Evolutionary conservation across 2,797 vertebrate genomes (phyloP).

Genomic region (Chiroxiphia lanceolata): DNA sequence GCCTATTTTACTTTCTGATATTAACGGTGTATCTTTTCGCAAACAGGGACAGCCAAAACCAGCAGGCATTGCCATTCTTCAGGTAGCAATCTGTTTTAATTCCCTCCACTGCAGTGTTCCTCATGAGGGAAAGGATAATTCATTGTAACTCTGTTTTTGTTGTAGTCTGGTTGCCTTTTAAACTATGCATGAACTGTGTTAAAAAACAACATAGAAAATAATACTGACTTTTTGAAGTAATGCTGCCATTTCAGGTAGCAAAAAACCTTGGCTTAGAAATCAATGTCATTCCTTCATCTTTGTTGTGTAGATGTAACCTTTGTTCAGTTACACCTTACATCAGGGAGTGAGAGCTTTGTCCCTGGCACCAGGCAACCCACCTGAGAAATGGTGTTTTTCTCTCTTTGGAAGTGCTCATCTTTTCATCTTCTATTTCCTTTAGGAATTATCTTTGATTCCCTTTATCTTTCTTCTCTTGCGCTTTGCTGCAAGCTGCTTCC

Average conservation of each 20-base stretch:
- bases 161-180: neutral
- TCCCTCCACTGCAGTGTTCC: neutral
- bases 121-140: neutral
- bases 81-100: neutral
- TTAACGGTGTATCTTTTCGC: neutral
- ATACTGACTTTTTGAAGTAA: neutral
- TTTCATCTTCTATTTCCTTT: neutral
- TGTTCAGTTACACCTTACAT: neutral
- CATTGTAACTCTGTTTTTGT: neutral
- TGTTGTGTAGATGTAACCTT: neutral
- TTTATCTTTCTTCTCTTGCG: slow-evolving; percentile 7
- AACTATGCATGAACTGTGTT: neutral
- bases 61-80: neutral
- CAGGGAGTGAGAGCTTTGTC: neutral
- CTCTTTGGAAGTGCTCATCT: neutral
- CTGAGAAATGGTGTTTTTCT: neutral
- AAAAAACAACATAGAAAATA: neutral
- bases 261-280: slow-evolving; percentile 1
- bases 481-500: neutral
- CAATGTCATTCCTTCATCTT: slow-evolving; percentile 11
- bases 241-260: neutral
- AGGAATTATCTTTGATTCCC: slow-evolving; percentile 3
- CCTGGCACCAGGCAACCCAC: neutral
- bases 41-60: neutral
- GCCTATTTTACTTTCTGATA: neutral